Evolutionary conservation across 2,888 invertebrate species (phyloP), one percentile per base, ranked within the genome.

Genomic region (Aphelenchoides bicaudatus): DNA sequence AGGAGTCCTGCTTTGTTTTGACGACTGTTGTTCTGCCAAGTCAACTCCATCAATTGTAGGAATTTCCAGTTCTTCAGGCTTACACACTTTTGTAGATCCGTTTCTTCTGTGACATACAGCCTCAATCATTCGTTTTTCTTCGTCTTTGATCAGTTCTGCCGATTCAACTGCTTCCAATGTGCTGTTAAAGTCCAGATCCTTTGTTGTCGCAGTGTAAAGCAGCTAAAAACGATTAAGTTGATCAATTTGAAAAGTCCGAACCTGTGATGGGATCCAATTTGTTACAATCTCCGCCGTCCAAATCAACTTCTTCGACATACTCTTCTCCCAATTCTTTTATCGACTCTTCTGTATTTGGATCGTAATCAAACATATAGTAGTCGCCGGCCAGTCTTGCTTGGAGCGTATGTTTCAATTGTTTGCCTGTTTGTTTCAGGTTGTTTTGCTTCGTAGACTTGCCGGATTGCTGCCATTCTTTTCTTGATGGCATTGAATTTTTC

Each of bases 301-400:
- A n/a, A n/a, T n/a, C n/a, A n/a, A n/a, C n/a, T n/a, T n/a, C n/a
- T n/a, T n/a, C n/a, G n/a, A n/a, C n/a, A n/a, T n/a, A n/a, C n/a
- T n/a, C n/a, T n/a, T n/a, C n/a, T n/a, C n/a, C n/a, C n/a, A n/a
- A n/a, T n/a, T n/a, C n/a, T n/a, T n/a, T n/a, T n/a, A n/a, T n/a
- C n/a, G n/a, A n/a, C n/a, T n/a, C n/a, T n/a, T n/a, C n/a, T n/a
- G n/a, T n/a, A n/a, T n/a, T n/a, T n/a, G n/a, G n/a, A n/a, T n/a
- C n/a, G n/a, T n/a, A n/a, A n/a, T n/a, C 93, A 83, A 98, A 98
- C 91, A 98, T 92, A 83, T 93, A 96, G 83, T 98, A 96, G 82
- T 98, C 98, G 16, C 96, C 98, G 61, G 93, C 93, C 51, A 94
- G 87, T 59, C 96, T 88, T 52, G 96, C 98, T 98, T 83, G 50